Base-by-base conservation (phyloP, 2,113 vertebrate genomes). In the Sinocyclocheilus rhinocerous region DNA sequence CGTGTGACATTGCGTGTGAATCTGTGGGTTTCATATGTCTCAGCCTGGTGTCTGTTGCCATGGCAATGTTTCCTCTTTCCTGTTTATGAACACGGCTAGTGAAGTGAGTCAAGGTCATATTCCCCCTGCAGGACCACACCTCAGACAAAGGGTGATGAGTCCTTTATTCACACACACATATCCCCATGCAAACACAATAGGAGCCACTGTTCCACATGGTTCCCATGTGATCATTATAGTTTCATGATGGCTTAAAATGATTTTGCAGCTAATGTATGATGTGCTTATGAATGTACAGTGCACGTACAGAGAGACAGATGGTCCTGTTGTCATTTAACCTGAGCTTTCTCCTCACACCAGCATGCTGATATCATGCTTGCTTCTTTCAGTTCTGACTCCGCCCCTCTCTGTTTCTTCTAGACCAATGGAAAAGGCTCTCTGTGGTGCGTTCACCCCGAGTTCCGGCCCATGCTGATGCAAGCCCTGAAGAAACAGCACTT, bases 391-490 rank as follows among this genome's bases (percentile, higher is more conserved):
- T 50, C n/a, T 80, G 36, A 81, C 80, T 76, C 85, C 80, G 69
- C 77, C 84, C 81, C 52, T 59, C 61, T 81, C 73, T 88, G 84
- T 93, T 87, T 84, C 39, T 91, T 93, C 80, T 94, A 99, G 98
- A 96, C 97, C 90, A 99, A 97, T 90, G 98, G 98, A 81, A 99
- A 99, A 95, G 98, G 98, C 90, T 99, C 98, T 0, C 93, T 99
- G 78, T 99, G 98, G 98, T 99, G 98, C 1, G 97, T 99, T 85
- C 97, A 99, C 93, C 98, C 98, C 0, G 97, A 99, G 91, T 99
- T 99, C 50, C 97, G 97, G 89, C 98, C 98, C 84, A 99, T 96
- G 91, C 96, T 99, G 88, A 95, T 98, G 90, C 98, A 99, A 94
- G 98, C 98, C 33, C 95, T 99, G 93, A 98, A 97, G 94, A 99